Base-by-base conservation (phyloP, 2,888 invertebrate species). In the Thereva nobilitata region DNA sequence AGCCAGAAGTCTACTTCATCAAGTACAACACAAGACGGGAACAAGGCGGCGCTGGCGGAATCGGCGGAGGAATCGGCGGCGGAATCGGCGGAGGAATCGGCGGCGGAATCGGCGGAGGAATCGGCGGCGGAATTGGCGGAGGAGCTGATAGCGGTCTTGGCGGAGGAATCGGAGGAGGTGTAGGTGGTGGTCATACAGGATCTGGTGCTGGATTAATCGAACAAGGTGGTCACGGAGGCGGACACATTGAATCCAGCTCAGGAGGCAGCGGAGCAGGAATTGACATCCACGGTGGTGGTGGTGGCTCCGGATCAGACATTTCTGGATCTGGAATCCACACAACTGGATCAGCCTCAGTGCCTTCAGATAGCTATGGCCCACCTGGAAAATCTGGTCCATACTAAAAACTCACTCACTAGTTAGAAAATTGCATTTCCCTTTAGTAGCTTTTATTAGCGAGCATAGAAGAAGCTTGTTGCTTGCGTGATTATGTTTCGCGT, bases 1-100 rank as follows among this genome's bases (percentile, higher is more conserved):
- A 93, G 82, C 92, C 93, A 45, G 92, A 93, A 83, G 92, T 92
- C 67, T 93, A 92, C 86, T 93, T 93, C 86, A 93, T 80, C 71
- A 79, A 80, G 71, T 80, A 80, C 72, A 77, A 85, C 83, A 78
- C 79, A 66, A 76, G 77, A 74, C 79, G 77, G 71, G 76, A 76
- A 42, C 76, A 77, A 67, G 72, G 76, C 2, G 71, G 70, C 4
- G 12, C 72, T 2, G 77, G 77, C 10, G 79, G 80, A 57, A 74
- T 75, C 67, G 80, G 80, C 4, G 74, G 72, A 34, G 47, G 10
- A 7, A 37, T 6, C 9, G 65, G 64, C 9, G 68, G 59, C 42
- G 49, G 47, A 9, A 8, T 47, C 35, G 68, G 61, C 10, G 56
- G 45, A n/a, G 57, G 45, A n/a, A 10, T n/a, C 10, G 47, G 47